These are phyloP conservation scores for Hemaris fuciformis DNA, from an alignment of 2,888 invertebrate species.

Conservation along the genomic window DNA sequence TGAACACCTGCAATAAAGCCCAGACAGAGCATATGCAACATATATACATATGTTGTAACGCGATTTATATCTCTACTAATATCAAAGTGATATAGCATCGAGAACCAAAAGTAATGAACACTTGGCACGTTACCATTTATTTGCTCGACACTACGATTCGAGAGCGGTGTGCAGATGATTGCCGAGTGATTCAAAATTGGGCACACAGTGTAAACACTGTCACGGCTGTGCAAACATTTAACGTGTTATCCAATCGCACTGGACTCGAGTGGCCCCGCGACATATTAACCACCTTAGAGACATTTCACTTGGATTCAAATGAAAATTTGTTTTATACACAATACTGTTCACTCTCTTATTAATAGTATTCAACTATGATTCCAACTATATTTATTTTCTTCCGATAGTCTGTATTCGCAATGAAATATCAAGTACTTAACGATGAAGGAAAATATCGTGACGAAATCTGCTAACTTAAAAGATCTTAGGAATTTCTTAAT, in stretches of 20 bases:
- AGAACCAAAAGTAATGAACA: neutral
- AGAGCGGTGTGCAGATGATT: neutral
- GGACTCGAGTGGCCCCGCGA: neutral
- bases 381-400: too few species aligned
- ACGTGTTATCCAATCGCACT: neutral
- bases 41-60: too few species aligned
- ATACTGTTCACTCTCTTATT: too few species aligned
- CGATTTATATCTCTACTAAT: too few species aligned
- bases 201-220: neutral
- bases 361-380: too few species aligned
- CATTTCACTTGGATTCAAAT: neutral
- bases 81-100: neutral
- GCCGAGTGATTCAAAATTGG: constrained; percentile 7
- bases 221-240: neutral
- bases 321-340: neutral
- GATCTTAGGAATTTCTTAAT: too few species aligned
- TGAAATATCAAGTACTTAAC: too few species aligned
- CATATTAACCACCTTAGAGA: neutral
- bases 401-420: too few species aligned
- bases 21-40: too few species aligned
- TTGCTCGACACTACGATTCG: constrained; percentile 5
- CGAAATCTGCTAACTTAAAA: too few species aligned
- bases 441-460: too few species aligned
- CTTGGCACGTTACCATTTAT: constrained; percentile 5
- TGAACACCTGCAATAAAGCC: too few species aligned